phyloP scores from a whole-genome alignment of 2,888 invertebrate genomes.

The Drosophila niveifrons region DNA sequence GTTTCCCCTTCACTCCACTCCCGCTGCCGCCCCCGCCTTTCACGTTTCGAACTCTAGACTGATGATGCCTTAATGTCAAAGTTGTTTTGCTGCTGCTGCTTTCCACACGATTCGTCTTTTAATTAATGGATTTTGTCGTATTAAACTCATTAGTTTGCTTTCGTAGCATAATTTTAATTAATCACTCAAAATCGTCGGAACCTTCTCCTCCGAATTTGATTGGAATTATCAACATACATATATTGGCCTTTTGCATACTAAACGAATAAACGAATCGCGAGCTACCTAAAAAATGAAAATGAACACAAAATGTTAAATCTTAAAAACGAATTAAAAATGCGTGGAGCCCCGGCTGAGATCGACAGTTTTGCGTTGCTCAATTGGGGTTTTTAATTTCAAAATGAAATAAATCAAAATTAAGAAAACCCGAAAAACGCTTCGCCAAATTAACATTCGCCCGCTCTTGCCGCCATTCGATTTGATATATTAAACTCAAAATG shows the following conservation, averaged over 20 bases:
- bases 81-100: constrained; percentile 31
- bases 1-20: constrained; percentile 10
- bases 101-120: constrained; percentile 56
- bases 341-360: constrained; percentile 48
- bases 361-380: constrained; percentile 71
- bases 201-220: constrained; percentile 28
- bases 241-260: constrained; percentile 65
- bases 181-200: constrained; percentile 74
- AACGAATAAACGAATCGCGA: constrained; percentile 53
- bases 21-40: neutral
- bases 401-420: constrained; percentile 81
- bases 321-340: constrained; percentile 68
- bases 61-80: constrained; percentile 68
- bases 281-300: constrained; percentile 67
- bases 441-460: constrained; percentile 79
- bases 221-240: constrained; percentile 49
- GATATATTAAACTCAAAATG: constrained; percentile 83
- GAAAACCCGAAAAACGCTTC: constrained; percentile 50
- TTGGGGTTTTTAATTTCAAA: constrained; percentile 79
- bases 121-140: constrained; percentile 78
- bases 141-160: constrained; percentile 82
- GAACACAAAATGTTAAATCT: constrained; percentile 9
- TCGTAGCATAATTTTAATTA: constrained; percentile 78
- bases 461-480: constrained; percentile 71
- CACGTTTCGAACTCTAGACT: neutral